Percentiles rank a stretch among this genome's conserved stretches.
Evolutionary conservation across 2,113 vertebrate species (phyloP).

Genomic region (Scalopus aquaticus): DNA sequence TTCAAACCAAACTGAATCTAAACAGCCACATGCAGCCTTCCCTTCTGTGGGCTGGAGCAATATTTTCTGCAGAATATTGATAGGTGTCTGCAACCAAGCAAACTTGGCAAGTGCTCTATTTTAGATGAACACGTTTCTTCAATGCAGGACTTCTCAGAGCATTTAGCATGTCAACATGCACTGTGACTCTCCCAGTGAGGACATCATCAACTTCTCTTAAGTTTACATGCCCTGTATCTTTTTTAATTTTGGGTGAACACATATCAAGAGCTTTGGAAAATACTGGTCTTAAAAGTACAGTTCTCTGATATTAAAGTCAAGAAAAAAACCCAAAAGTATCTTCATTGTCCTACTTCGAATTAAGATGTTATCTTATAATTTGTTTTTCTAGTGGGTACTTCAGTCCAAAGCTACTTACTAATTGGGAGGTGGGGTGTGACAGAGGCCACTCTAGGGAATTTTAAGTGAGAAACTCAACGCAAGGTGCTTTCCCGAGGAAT

Average conservation of each 20-base stretch:
- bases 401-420: not conserved
- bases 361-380: not conserved
- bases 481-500: not conserved
- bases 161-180: not conserved
- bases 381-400: not conserved
- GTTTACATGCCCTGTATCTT: not conserved
- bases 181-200: not conserved
- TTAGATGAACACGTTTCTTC: not conserved
- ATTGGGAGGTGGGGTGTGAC: not conserved
- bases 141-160: not conserved
- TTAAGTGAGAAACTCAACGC: not conserved
- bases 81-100: not conserved
- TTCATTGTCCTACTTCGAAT: not conserved
- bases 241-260: not conserved
- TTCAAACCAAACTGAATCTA: not conserved
- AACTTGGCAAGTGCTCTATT: not conserved
- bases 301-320: not conserved
- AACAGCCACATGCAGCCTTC: not conserved
- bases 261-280: not conserved
- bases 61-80: conserved; percentile 19
- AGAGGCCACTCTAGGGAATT: not conserved
- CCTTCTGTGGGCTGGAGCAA: not conserved
- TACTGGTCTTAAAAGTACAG: not conserved
- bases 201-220: not conserved
- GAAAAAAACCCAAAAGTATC: not conserved